A percentile compares a stretch with the other conserved stretches of the same genome.
Conservation (phyloP, 1,140 invertebrate species). For the Drosophila saltans region DNA sequence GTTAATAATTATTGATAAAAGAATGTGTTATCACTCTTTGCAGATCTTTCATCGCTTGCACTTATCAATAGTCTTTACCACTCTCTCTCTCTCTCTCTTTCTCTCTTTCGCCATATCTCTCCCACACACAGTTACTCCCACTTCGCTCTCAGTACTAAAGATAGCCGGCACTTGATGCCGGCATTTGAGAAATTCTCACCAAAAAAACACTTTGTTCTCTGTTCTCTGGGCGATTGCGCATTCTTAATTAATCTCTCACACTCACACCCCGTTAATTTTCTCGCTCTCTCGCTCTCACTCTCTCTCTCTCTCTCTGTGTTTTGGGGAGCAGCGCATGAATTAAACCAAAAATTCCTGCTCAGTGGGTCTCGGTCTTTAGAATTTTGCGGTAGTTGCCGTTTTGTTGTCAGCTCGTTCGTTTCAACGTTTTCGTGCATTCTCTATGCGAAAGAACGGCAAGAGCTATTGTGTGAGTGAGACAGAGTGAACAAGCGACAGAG, state of each 20-base stretch:
- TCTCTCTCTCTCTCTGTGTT: neutral
- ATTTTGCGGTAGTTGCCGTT: constrained; percentile 56
- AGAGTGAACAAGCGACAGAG: neutral
- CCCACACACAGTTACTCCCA: neutral
- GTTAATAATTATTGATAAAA: neutral
- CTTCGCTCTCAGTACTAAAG: neutral
- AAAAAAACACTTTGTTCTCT: neutral
- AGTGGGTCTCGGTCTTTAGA: constrained; percentile 23
- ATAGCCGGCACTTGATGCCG: constrained; percentile 13
- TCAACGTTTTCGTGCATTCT: constrained; percentile 21
- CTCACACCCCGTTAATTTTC: neutral
- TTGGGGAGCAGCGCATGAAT: constrained; percentile 6
- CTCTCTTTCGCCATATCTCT: neutral
- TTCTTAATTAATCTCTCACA: neutral
- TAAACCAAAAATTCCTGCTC: constrained; percentile 19
- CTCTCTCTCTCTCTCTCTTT: neutral
- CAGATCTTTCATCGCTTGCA: neutral
- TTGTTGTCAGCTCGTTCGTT: constrained; percentile 50
- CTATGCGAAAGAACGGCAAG: constrained; percentile 10
- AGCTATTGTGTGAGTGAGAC: neutral
- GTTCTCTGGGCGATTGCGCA: constrained; percentile 12
- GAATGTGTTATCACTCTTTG: neutral
- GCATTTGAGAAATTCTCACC: neutral
- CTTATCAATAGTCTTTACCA: neutral
- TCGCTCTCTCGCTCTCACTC: neutral